A percentile compares a stretch with the other conserved stretches of the same genome.
phyloP scores from a whole-genome alignment of 2,797 vertebrate species.

The Platyrinchus mystaceus region DNA sequence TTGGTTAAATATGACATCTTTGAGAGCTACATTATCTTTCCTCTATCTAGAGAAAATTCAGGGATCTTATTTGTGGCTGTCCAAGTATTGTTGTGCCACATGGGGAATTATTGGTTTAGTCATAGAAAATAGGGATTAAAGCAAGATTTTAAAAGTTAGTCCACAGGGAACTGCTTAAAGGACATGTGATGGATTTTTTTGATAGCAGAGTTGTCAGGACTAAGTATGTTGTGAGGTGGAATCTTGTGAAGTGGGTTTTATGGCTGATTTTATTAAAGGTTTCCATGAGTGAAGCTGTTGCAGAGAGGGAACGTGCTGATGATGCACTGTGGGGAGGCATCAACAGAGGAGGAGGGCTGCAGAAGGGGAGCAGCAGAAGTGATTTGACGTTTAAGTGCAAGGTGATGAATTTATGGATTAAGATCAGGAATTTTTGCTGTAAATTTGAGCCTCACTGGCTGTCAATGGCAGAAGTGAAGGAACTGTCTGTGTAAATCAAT shows the following conservation, averaged over 20 bases:
- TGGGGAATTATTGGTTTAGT: background rate
- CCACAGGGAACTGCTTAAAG: background rate
- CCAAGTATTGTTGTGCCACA: background rate
- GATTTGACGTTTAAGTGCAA: background rate
- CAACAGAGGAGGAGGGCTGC: background rate
- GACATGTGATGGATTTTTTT: background rate
- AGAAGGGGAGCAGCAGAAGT: background rate
- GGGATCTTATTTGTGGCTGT: background rate
- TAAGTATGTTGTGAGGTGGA: background rate
- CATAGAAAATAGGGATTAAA: background rate
- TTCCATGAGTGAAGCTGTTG: background rate
- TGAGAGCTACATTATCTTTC: background rate
- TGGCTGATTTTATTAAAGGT: background rate
- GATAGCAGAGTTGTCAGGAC: background rate
- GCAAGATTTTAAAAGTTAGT: background rate
- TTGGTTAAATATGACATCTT: background rate
- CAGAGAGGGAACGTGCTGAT: background rate
- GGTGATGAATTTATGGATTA: background rate
- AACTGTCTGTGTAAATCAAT: background rate
- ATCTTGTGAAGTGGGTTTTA: background rate
- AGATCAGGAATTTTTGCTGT: background rate
- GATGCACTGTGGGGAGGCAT: background rate
- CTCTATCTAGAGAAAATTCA: background rate
- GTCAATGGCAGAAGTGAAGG: background rate
- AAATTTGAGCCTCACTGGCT: background rate